Percentiles rank a stretch among this genome's conserved stretches.
phyloP scores from a whole-genome alignment of 2,113 vertebrate species.

The Bucco capensis region DNA sequence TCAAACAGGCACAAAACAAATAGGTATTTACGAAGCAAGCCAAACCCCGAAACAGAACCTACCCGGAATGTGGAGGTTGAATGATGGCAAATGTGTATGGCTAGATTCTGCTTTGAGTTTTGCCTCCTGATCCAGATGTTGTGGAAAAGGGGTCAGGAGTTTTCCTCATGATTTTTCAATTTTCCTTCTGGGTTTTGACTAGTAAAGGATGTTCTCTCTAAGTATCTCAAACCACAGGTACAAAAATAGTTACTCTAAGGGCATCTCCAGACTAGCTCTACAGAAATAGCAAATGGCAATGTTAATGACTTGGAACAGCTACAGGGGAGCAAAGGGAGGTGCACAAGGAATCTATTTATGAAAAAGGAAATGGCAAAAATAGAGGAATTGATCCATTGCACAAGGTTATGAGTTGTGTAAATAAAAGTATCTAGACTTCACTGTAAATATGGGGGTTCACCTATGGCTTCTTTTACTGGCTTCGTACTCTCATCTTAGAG shows the following conservation, averaged over 20 bases:
- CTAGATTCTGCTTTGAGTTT: neutral
- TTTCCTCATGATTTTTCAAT: neutral
- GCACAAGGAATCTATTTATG: constrained; percentile 10
- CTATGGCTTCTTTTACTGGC: neutral
- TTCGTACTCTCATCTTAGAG: neutral
- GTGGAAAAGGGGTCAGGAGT: neutral
- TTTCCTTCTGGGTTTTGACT: neutral
- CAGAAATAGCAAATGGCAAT: neutral
- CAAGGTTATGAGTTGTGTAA: neutral
- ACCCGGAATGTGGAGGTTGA: neutral
- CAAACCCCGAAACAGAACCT: neutral
- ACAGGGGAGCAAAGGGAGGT: constrained; percentile 40
- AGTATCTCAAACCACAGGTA: neutral
- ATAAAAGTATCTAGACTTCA: neutral
- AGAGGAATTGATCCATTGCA: constrained; percentile 45
- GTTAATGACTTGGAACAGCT: constrained; percentile 9
- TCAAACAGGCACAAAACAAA: neutral
- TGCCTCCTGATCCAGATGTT: neutral
- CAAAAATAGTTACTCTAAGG: constrained; percentile 3
- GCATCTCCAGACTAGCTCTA: neutral
- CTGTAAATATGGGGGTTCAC: neutral
- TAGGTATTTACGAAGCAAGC: neutral
- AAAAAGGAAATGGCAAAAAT: constrained; percentile 42
- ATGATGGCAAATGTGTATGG: neutral
- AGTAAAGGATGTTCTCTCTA: neutral